phyloP scores from a whole-genome alignment of 1,140 invertebrate genomes.

The Cardiocondyla obscurior region DNA sequence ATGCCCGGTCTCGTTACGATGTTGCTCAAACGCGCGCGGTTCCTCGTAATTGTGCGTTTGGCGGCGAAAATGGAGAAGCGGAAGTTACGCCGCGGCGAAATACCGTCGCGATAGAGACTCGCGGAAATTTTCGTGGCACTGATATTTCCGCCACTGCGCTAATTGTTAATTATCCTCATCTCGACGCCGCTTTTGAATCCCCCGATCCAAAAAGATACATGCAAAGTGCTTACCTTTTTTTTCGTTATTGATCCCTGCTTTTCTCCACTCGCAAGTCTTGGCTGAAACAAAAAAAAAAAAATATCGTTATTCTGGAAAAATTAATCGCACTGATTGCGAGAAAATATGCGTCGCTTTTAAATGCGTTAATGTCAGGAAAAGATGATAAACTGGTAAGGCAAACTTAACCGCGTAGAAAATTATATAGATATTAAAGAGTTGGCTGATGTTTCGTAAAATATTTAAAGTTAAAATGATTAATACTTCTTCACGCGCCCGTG shows the following conservation, averaged over 20 bases:
- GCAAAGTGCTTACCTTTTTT: background rate
- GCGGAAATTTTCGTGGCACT: slow-evolving; percentile 50
- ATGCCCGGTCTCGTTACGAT: slow-evolving; percentile 52
- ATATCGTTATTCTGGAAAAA: too few species aligned
- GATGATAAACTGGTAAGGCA: background rate
- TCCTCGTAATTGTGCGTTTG: slow-evolving; percentile 53
- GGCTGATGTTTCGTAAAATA: background rate
- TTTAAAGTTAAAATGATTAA: slow-evolving; percentile 19
- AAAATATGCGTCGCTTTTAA: too few species aligned
- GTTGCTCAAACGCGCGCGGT: slow-evolving; percentile 52
- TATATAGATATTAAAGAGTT: background rate
- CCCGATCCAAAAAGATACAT: slow-evolving; percentile 15
- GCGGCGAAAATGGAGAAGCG: slow-evolving; percentile 43
- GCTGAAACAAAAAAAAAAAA: too few species aligned
- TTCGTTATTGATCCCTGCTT: background rate
- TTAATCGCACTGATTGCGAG: too few species aligned
- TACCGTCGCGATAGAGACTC: slow-evolving; percentile 42
- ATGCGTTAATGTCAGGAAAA: too few species aligned
- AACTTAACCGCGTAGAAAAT: background rate
- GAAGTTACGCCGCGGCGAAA: slow-evolving; percentile 49
- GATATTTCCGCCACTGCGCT: slow-evolving; percentile 41
- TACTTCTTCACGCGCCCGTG: background rate
- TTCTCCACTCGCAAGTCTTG: background rate
- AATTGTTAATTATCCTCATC: slow-evolving; percentile 54
- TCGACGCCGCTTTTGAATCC: background rate